Evolutionary conservation across 2,797 vertebrate species (phyloP).

Genomic region (Hemibagrus guttatus): DNA sequence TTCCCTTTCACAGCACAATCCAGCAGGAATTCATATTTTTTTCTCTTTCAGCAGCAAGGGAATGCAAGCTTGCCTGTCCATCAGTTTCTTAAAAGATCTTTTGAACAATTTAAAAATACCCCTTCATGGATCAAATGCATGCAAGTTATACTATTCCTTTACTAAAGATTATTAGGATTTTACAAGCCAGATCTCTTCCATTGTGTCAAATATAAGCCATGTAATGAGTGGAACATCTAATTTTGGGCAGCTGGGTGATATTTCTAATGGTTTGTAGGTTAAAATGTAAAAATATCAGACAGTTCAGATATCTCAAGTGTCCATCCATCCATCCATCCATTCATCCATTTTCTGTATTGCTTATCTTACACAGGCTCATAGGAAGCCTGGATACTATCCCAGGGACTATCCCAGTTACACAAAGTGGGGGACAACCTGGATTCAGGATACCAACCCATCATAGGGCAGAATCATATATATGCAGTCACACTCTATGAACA

Average conservation of each 20-base stretch:
- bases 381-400: no score
- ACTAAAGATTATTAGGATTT: neutral
- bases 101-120: neutral
- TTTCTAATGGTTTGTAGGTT: neutral
- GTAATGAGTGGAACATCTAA: neutral
- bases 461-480: no score
- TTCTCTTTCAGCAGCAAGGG: slow-evolving; percentile 34
- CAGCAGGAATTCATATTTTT: slow-evolving; percentile 43
- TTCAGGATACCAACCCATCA: no score
- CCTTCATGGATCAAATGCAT: slow-evolving; percentile 4
- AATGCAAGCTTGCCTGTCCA: neutral
- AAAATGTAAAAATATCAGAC: neutral
- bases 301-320: neutral
- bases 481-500: no score
- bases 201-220: neutral
- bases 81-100: neutral
- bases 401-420: no score
- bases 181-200: neutral
- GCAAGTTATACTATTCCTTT: neutral
- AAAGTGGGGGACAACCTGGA: no score
- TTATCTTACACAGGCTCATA: no score
- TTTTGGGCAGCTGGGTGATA: neutral
- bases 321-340: no score
- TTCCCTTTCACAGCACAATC: slow-evolving; percentile 47
- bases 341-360: no score